phyloP scores from a whole-genome alignment of 2,797 vertebrate species.

The Pseudotriccus pelzelni region DNA sequence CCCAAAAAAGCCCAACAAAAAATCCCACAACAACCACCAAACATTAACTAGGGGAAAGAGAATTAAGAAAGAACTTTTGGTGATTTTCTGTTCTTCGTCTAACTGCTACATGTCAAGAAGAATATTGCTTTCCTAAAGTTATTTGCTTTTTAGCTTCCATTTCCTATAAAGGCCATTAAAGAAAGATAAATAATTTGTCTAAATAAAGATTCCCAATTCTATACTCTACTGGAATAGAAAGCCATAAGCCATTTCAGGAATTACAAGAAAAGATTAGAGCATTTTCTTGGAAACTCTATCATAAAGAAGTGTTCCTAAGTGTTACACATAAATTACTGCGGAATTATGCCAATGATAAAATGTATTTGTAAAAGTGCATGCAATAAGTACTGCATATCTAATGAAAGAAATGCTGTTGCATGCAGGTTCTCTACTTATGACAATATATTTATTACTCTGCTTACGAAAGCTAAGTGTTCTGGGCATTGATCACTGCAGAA shows the following conservation, averaged over 20 bases:
- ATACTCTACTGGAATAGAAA: slow-evolving; percentile 39
- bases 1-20: neutral
- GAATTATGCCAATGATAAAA: slow-evolving; percentile 52
- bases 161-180: slow-evolving; percentile 63
- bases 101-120: neutral
- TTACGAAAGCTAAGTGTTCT: slow-evolving; percentile 50
- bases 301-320: slow-evolving; percentile 39
- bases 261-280: slow-evolving; percentile 52
- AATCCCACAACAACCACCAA: neutral
- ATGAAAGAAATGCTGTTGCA: slow-evolving; percentile 60
- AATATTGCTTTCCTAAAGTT: slow-evolving; percentile 37
- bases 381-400: slow-evolving; percentile 55
- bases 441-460: slow-evolving; percentile 57
- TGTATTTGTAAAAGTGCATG: slow-evolving; percentile 37
- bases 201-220: slow-evolving; percentile 52
- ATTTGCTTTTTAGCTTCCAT: slow-evolving; percentile 21
- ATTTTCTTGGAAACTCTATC: slow-evolving; percentile 59
- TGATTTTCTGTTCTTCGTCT: slow-evolving; percentile 7
- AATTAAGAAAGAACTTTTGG: neutral
- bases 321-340: slow-evolving; percentile 50
- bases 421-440: neutral
- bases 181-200: slow-evolving; percentile 63
- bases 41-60: neutral
- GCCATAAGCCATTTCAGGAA: slow-evolving; percentile 35
- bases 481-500: slow-evolving; percentile 51